Conservation (phyloP, 1,140 invertebrate genomes). For the Cephus cinctus region DNA sequence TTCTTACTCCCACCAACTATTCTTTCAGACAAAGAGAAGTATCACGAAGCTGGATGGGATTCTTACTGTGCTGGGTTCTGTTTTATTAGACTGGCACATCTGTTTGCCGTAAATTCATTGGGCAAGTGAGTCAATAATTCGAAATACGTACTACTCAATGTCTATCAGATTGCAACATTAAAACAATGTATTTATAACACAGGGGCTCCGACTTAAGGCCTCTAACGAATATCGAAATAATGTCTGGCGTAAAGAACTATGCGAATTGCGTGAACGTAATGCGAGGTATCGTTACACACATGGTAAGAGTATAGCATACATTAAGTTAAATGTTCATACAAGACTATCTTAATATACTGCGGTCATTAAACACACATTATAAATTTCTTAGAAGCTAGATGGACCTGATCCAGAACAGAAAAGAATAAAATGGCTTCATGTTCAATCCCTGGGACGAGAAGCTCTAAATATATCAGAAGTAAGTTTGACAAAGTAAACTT, state of each 20-base stretch:
- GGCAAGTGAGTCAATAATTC: constrained; percentile 30
- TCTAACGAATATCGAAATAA: constrained; percentile 57
- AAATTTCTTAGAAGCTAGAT: constrained; percentile 52
- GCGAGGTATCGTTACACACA: constrained; percentile 55
- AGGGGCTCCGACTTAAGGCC: constrained; percentile 39
- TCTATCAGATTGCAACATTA: no score
- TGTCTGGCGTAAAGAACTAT: constrained; percentile 52
- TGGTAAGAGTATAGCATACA: constrained; percentile 53
- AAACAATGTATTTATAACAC: constrained; percentile 21
- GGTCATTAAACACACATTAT: constrained; percentile 15
- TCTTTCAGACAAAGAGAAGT: constrained; percentile 46
- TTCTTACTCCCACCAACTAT: constrained; percentile 14
- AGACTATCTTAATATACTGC: constrained; percentile 27
- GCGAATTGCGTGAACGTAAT: constrained; percentile 66
- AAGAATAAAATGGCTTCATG: constrained; percentile 57
- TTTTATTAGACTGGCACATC: constrained; percentile 60
- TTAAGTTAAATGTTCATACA: constrained; percentile 40
- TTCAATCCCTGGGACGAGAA: constrained; percentile 38
- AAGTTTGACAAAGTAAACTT: constrained; percentile 15
- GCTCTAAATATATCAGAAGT: constrained; percentile 41
- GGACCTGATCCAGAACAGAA: constrained; percentile 54
- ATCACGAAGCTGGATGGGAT: constrained; percentile 77
- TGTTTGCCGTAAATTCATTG: constrained; percentile 42
- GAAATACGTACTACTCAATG: no score
- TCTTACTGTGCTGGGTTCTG: constrained; percentile 69